Evolutionary conservation across 30 jellyfish, hydroid and myxozoan genomes (phyloP).

Genomic region (Nemopilema nomurai): DNA sequence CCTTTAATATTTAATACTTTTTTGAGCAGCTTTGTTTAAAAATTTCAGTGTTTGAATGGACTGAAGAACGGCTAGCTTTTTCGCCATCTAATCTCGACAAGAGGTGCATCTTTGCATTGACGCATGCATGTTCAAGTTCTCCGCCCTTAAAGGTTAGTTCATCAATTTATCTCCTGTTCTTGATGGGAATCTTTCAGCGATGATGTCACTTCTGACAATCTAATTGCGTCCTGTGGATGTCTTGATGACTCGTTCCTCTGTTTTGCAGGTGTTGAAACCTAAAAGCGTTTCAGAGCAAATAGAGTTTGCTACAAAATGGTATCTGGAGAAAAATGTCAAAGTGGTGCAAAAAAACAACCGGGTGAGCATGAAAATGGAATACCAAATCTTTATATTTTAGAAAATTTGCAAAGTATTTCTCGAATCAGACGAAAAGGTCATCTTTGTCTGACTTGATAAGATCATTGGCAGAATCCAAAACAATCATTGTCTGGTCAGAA

Average conservation of each 20-base stretch:
- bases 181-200: too few species aligned
- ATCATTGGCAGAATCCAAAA: too few species aligned
- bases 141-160: conserved; percentile 69
- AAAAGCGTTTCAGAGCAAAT: conserved; percentile 29
- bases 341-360: conserved; percentile 40
- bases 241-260: neutral
- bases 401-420: too few species aligned
- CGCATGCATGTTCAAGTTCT: conserved; percentile 68
- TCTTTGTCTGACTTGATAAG: too few species aligned
- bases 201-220: too few species aligned
- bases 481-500: too few species aligned
- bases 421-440: too few species aligned
- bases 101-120: conserved; percentile 48
- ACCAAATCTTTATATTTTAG: neutral
- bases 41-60: conserved; percentile 57
- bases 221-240: too few species aligned
- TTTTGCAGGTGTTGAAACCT: conserved; percentile 58
- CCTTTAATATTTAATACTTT: too few species aligned
- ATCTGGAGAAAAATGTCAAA: conserved; percentile 51
- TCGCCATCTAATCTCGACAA: conserved; percentile 55
- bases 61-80: conserved; percentile 41
- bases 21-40: too few species aligned
- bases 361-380: conserved; percentile 18
- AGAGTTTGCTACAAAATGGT: conserved; percentile 40
- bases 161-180: too few species aligned